A percentile compares a stretch with the other conserved stretches of the same genome.
phyloP scores from a whole-genome alignment of 2,888 invertebrate species.

The Elmis aenea region DNA sequence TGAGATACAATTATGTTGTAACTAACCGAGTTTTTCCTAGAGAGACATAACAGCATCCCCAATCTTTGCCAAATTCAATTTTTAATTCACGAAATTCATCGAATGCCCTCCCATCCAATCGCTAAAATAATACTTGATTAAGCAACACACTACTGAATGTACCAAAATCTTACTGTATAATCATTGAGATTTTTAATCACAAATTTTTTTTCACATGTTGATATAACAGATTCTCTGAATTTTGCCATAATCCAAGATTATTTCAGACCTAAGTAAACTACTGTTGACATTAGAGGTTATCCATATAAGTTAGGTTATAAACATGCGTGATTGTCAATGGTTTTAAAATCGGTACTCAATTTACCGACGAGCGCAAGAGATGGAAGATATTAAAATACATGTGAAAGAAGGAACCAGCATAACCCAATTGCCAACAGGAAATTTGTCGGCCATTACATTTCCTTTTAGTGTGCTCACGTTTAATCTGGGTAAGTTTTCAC shows the following conservation, averaged over 20 bases:
- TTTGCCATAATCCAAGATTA: slow-evolving; percentile 39
- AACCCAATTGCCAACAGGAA: slow-evolving; percentile 7
- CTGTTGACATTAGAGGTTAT: too few relatives aligned
- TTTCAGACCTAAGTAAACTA: too few relatives aligned
- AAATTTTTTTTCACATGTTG: slow-evolving; percentile 69
- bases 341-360: too few relatives aligned
- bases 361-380: too few relatives aligned
- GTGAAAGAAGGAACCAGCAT: background rate
- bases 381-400: background rate
- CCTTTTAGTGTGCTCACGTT: slow-evolving; percentile 21
- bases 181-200: too few relatives aligned
- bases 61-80: slow-evolving; percentile 76
- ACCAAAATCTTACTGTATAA: too few relatives aligned
- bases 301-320: too few relatives aligned
- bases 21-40: slow-evolving; percentile 73
- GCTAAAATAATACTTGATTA: slow-evolving; percentile 51
- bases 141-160: too few relatives aligned
- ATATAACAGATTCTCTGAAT: slow-evolving; percentile 62
- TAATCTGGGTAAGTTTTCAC: slow-evolving; percentile 11
- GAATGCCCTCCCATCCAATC: slow-evolving; percentile 73
- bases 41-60: slow-evolving; percentile 73
- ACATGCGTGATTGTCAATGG: too few relatives aligned
- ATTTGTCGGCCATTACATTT: slow-evolving; percentile 22
- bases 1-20: slow-evolving; percentile 6
- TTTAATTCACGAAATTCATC: slow-evolving; percentile 67